Evolutionary conservation across 2,888 invertebrate species (phyloP), one percentile per base, ranked within the genome.

Genomic region (Andrena fulva): DNA sequence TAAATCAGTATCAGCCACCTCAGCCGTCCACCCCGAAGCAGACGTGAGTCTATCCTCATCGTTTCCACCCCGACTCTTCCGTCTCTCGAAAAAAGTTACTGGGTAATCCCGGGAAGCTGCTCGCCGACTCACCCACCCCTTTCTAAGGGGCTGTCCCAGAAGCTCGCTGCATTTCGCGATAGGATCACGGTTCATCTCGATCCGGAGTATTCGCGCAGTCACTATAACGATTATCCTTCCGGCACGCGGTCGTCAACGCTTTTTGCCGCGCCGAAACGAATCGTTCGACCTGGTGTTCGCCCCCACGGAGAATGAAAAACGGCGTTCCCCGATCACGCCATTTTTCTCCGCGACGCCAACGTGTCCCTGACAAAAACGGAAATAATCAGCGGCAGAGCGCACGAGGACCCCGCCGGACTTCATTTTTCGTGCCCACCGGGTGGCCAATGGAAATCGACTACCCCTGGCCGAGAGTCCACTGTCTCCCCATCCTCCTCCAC

Each of bases 381-480:
- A 89, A 89, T 88, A 89, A 89, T 89, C 88, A 85, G 67, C 77
- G 63, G 29, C 67, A 64, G 20, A 20, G 33, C 42, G 42, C 20
- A 10, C 70, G 35, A 70, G 42, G 29, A 64, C 68, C 64, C 63
- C 62, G 77, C 59, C 33, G 66, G 82, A 73, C 68, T 79, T 76
- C 88, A 85, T 89, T 88, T 85, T 85, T 89, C 84, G 81, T 80
- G 72, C 33, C 20, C 84, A 35, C 69, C 72, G 50, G 87, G 86
- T 68, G 77, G 77, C 66, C 87, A 73, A 86, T 85, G 85, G 76
- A 88, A 88, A 86, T 86, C 73, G 77, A 80, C 79, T 81, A 85
- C 50, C 83, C 78, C 54, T 76, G 31, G 27, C 70, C 70, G 29
- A 60, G 42, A 64, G 60, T 72, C 68, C 68, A 27, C 68, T 71